phyloP scores from a whole-genome alignment of 2,113 vertebrate genomes.

The Macrotis lagotis region DNA sequence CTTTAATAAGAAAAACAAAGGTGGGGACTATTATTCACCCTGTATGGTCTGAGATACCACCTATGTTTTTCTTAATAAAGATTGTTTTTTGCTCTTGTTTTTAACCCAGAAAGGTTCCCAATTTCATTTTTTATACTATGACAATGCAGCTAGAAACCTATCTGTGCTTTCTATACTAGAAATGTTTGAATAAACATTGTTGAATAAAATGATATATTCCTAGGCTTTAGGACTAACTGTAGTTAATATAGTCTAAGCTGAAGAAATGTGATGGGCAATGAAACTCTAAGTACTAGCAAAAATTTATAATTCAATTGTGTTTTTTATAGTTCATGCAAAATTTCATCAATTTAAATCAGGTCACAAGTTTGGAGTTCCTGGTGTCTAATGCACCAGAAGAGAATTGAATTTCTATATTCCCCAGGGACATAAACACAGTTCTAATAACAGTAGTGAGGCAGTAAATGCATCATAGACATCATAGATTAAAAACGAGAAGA shows the following conservation, averaged over 20 bases:
- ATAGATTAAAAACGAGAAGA: neutral
- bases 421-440: neutral
- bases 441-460: neutral
- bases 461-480: neutral
- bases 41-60: too few species aligned
- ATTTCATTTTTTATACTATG: neutral
- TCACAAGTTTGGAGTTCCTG: neutral
- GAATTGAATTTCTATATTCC: neutral
- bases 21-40: too few species aligned
- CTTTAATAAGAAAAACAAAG: neutral
- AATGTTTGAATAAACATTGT: neutral
- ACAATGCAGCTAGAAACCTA: neutral
- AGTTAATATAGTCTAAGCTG: neutral
- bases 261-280: neutral
- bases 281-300: neutral
- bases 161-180: neutral
- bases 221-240: neutral
- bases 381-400: neutral
- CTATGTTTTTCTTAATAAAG: neutral
- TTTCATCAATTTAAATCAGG: neutral
- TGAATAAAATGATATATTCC: neutral
- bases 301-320: neutral
- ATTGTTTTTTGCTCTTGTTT: neutral
- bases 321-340: neutral
- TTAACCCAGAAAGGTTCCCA: neutral